Base-by-base conservation (phyloP, 1,140 invertebrate species). In the Pectinophora gossypiella region DNA sequence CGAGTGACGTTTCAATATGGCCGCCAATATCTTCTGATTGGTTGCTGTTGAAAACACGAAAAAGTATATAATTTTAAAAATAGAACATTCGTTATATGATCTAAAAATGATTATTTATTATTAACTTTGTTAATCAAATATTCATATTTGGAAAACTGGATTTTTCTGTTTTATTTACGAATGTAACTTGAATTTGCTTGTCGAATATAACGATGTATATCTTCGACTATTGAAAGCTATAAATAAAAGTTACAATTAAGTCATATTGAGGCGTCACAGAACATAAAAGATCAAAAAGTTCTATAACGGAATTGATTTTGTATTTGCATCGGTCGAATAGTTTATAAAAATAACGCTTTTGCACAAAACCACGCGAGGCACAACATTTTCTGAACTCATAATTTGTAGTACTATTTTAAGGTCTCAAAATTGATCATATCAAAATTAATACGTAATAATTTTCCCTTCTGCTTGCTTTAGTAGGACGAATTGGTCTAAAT, bases 361-460 rank as follows among this genome's bases (percentile, higher is more conserved):
- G 45, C 38, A 54, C 59, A 59, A 59, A 61, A 54, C 54, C 53
- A 60, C 59, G 55, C 59, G 59, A 48, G 63, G 59, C 63, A 65
- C 62, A 65, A 65, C 42, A 36, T 12, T 40, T 40, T 40, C 13
- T 6, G 38, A 40, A 40, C 16, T 40, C 2, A 15, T 40, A 16
- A 15, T 40, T 15, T 40, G 18, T 40, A 16, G 38, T 40, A 27
- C 13, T 59, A 54, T 57, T 57, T 15, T 71, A 71, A 71, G 62
- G 71, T 80, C 63, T 77, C 63, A 73, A 66, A 76, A 81, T 73
- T 76, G 69, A 80, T 85, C 82, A 85, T 85, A 85, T 85, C 82
- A 85, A 82, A 32, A 69, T 78, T 78, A 82, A 85, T 85, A 85
- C 82, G 82, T 85, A 85, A 81, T 53, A 54, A 63, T 54, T 46